Evolutionary conservation across 2,797 vertebrate species (phyloP), one percentile per base, ranked within the genome.

Genomic region (Enteromius radiatus): DNA sequence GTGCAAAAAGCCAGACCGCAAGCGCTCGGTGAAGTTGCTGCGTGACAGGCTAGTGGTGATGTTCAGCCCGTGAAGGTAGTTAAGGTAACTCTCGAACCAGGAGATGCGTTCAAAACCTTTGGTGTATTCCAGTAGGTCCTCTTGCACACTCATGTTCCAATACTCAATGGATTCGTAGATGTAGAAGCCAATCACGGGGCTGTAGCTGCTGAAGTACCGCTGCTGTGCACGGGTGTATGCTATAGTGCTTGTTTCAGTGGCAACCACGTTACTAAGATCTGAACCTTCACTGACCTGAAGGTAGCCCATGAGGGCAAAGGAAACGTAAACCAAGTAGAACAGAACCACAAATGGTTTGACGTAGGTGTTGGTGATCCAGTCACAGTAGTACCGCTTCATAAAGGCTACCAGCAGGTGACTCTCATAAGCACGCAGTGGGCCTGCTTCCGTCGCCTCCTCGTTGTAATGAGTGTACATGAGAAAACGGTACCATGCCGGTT

Each of bases 361-460:
- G 0, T 99, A 99, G 75, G 98, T 99, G 93, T 99, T 99, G 85
- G 98, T 99, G 95, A 99, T 99, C 98, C 98, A 99, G 95, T 99
- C 97, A 89, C 97, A 97, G 91, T 98, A 99, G 94, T 97, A 99
- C 87, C 96, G 97, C 87, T 96, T 96, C 91, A 99, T 96, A 91
- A 98, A 99, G 86, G 97, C 97, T 89, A 99, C 95, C 94, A 99
- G 91, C 87, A 99, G 94, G 91, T 99, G 98, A 87, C 95, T 97
- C 92, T 99, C 97, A 0, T 96, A 97, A 88, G 96, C 96, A 87
- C 94, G 95, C 1, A 95, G 92, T 87, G 98, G 97, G n/a, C 92
- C 91, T 1, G 91, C 91, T 7, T 95, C 93, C 0, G 94, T 80
- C 0, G 94, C 88, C 79, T 98, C 97, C 77, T 98, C 97, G 1